phyloP scores from a whole-genome alignment of 1,140 invertebrate genomes.

The Anoplophora glabripennis region DNA sequence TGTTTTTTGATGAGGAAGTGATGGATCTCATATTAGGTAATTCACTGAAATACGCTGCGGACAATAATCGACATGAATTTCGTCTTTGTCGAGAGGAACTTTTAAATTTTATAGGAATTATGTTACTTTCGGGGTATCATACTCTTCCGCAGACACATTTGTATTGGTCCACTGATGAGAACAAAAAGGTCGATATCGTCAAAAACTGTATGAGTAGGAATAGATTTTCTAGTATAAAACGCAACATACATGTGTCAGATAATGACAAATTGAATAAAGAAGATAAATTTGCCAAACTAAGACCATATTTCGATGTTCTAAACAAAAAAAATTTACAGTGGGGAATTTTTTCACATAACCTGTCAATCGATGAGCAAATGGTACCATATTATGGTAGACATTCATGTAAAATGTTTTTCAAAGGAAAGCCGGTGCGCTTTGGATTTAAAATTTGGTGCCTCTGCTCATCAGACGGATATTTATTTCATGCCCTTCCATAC shows the following conservation, averaged over 20 bases:
- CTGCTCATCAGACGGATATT: slow-evolving; percentile 22
- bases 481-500: slow-evolving; percentile 19
- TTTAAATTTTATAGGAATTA: slow-evolving; percentile 14
- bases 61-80: slow-evolving; percentile 16
- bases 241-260: slow-evolving; percentile 31
- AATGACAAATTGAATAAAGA: slow-evolving; percentile 36
- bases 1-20: slow-evolving; percentile 21
- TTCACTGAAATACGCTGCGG: slow-evolving; percentile 16
- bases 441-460: slow-evolving; percentile 50
- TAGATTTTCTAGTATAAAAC: slow-evolving; percentile 21
- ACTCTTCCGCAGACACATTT: slow-evolving; percentile 11
- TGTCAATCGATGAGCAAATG: too few relatives aligned
- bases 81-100: neutral
- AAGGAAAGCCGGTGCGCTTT: slow-evolving; percentile 52
- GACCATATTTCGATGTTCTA: slow-evolving; percentile 24
- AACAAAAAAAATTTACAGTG: slow-evolving; percentile 48
- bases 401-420: slow-evolving; percentile 51
- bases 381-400: slow-evolving; percentile 54
- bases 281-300: slow-evolving; percentile 43
- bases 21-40: slow-evolving; percentile 1
- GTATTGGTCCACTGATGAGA: slow-evolving; percentile 24
- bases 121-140: slow-evolving; percentile 21
- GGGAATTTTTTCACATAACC: slow-evolving; percentile 44
- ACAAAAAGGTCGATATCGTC: slow-evolving; percentile 16
- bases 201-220: slow-evolving; percentile 22